Base-by-base conservation (phyloP, 2,888 invertebrate species). In the Abrostola tripartita region DNA sequence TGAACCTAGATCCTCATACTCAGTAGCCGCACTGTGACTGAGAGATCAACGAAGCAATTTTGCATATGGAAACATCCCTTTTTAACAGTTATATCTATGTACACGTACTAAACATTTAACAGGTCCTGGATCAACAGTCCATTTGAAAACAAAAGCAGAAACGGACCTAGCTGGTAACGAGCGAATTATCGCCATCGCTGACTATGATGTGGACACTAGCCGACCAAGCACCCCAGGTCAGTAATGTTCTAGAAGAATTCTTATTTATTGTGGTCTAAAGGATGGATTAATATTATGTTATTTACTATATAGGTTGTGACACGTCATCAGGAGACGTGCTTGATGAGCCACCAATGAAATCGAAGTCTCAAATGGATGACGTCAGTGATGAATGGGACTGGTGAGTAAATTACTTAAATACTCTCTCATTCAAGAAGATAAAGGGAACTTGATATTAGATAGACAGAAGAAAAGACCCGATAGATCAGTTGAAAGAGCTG, bases 131-230 rank as follows among this genome's bases (percentile, higher is more conserved):
- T 95, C 95, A 0, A 95, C 93, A 49, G 95, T 96, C 0, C 95
- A 96, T 68, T 83, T 96, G 40, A 94, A 92, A 65, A 95, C 95
- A 7, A 94, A 92, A 61, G 88, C 93, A 2, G 93, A 94, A 58
- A 90, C 90, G 0, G 94, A 95, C 71, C 81, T 93, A 42, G 92
- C 91, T 0, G 93, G 94, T 5, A 90, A 94, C 71, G 95, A 95
- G 74, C 87, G 95, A 38, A 88, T 96, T 1, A 88, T 95, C 62
- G 94, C 95, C 0, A 94, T 95, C 44, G 95, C 95, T 0, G 93
- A 94, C 71, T 96, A 96, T 73, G 96, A 96, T 68, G 94, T 95
- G 37, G 95, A 96, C 66, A 95, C 95, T 60, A 96, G 96, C 44
- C 89, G 95, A 11, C 96, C 96, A 0, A 96, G 96, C 68, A 96